phyloP scores from a whole-genome alignment of 2,888 invertebrate species.

The Dynastes hyllus region DNA sequence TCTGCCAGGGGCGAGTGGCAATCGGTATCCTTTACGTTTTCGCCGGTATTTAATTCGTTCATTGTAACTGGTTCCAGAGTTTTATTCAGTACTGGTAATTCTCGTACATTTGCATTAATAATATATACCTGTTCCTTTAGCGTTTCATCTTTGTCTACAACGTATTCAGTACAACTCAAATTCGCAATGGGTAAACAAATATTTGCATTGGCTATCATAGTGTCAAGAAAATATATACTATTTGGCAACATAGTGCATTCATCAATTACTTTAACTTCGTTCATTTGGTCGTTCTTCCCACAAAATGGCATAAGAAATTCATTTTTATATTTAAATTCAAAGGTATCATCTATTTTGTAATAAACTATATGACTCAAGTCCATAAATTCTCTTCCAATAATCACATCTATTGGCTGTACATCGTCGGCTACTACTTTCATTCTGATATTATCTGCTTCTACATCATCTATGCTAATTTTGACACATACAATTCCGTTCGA shows the following conservation, averaged over 20 bases:
- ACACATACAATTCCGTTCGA: background rate
- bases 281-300: no score
- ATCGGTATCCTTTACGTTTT: background rate
- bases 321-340: no score
- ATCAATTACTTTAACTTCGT: no score
- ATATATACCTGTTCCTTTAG: background rate
- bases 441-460: background rate
- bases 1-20: background rate
- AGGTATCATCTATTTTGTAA: no score
- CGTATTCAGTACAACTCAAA: background rate
- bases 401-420: no score
- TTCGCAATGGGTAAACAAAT: no score
- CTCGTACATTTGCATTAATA: background rate
- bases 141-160: background rate
- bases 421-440: no score
- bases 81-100: no score
- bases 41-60: background rate
- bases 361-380: no score
- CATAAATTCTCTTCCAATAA: no score
- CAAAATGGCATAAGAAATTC: background rate
- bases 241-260: background rate
- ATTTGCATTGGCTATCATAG: no score
- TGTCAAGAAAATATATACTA: background rate
- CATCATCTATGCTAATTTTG: background rate
- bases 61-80: background rate